Conservation (phyloP, 2,113 vertebrate genomes). For the Macquaria ambigua region DNA sequence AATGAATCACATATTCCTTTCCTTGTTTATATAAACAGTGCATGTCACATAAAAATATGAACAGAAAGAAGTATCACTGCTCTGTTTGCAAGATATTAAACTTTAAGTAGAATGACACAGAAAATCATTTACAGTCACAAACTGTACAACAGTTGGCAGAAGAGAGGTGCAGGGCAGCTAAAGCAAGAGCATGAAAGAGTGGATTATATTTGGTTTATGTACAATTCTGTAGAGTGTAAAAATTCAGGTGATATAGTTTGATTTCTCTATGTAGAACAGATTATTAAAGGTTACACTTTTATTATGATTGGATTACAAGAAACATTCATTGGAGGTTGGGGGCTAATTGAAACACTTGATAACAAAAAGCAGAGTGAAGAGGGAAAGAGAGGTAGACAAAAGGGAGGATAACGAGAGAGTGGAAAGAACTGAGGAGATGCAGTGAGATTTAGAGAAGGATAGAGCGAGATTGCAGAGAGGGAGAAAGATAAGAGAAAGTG, state of each 20-base stretch:
- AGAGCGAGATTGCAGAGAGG: constrained; percentile 52
- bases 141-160: constrained; percentile 87
- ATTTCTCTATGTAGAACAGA: constrained; percentile 79
- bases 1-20: constrained; percentile 81
- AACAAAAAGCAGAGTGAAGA: constrained; percentile 69
- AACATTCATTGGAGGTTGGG: constrained; percentile 82
- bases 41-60: constrained; percentile 85
- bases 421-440: constrained; percentile 48
- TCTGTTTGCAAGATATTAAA: constrained; percentile 86
- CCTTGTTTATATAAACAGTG: constrained; percentile 83
- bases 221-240: constrained; percentile 81
- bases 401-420: constrained; percentile 23
- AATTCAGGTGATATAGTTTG: constrained; percentile 69
- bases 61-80: constrained; percentile 85
- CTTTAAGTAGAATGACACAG: constrained; percentile 86
- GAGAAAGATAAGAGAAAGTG: constrained; percentile 51
- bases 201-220: constrained; percentile 78
- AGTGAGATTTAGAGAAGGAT: constrained; percentile 54
- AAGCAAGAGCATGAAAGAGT: constrained; percentile 76
- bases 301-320: constrained; percentile 82
- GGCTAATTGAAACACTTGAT: constrained; percentile 74
- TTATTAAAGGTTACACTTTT: constrained; percentile 81
- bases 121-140: constrained; percentile 92
- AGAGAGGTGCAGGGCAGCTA: constrained; percentile 74
- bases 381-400: constrained; percentile 60